A percentile compares a stretch with the other conserved stretches of the same genome.
These are phyloP conservation scores for Clitarchus hookeri DNA, from an alignment of 2,888 invertebrate species.

Conservation along the genomic window DNA sequence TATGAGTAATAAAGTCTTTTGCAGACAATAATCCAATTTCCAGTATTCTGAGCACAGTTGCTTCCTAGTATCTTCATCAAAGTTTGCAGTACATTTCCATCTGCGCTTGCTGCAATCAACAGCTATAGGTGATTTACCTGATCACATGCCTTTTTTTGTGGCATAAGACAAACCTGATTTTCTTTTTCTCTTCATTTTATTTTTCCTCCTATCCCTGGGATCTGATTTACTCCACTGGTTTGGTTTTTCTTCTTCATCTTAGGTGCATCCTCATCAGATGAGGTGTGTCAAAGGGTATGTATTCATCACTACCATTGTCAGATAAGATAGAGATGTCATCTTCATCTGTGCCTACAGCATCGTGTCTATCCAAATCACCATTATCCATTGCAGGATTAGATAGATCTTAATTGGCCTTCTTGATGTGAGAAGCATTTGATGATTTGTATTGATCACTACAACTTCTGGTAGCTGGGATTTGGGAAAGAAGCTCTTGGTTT, in stretches of 20 bases:
- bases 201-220: background rate
- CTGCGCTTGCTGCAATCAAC: conserved; percentile 16
- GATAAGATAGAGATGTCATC: background rate
- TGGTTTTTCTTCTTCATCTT: background rate
- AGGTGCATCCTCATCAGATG: background rate
- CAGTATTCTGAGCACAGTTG: background rate
- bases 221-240: background rate
- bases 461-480: background rate
- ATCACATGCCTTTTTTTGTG: background rate
- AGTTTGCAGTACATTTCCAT: background rate
- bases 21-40: background rate
- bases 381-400: background rate
- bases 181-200: background rate
- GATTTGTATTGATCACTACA: background rate
- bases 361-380: background rate
- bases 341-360: background rate
- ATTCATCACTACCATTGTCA: background rate
- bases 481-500: background rate
- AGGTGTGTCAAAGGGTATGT: background rate
- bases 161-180: background rate
- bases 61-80: background rate
- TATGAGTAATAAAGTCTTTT: background rate
- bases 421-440: background rate
- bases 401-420: background rate
- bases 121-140: background rate